phyloP scores from a whole-genome alignment of 2,113 vertebrate species.

The Cynopterus brachyotis region DNA sequence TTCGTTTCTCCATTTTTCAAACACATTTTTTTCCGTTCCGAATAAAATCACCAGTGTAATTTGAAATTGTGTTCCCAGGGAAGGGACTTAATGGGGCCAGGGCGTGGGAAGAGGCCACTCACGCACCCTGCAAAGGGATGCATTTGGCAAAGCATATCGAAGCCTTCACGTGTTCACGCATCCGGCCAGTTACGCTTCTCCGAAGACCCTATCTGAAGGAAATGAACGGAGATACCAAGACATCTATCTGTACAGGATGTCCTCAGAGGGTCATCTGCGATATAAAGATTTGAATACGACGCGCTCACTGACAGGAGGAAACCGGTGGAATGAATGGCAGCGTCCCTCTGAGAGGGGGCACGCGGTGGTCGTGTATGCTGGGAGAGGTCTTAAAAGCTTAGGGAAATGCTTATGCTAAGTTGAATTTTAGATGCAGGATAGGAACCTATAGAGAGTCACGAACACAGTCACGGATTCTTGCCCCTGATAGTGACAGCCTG shows the following conservation, averaged over 20 bases:
- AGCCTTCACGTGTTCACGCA: neutral
- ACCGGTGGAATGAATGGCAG: fast-evolving
- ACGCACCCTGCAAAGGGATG: fast-evolving
- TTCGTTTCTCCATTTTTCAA: neutral
- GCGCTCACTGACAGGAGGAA: fast-evolving
- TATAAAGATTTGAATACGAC: fast-evolving
- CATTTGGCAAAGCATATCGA: neutral
- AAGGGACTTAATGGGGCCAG: neutral
- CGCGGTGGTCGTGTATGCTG: fast-evolving
- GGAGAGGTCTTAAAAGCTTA: neutral
- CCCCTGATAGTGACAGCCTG: neutral
- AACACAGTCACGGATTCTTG: neutral
- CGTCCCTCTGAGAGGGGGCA: fast-evolving
- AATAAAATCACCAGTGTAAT: neutral
- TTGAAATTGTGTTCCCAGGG: neutral
- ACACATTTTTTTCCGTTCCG: neutral
- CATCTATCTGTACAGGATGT: neutral
- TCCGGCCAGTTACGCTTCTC: neutral
- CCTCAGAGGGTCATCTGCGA: neutral
- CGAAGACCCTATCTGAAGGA: neutral
- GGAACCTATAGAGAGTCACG: neutral
- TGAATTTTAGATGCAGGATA: neutral
- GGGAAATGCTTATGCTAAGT: neutral
- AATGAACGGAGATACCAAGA: neutral
- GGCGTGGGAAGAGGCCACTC: neutral